These are phyloP conservation scores for Chlorodrepanis virens DNA, from an alignment of 2,113 vertebrate genomes.

Conservation along the genomic window DNA sequence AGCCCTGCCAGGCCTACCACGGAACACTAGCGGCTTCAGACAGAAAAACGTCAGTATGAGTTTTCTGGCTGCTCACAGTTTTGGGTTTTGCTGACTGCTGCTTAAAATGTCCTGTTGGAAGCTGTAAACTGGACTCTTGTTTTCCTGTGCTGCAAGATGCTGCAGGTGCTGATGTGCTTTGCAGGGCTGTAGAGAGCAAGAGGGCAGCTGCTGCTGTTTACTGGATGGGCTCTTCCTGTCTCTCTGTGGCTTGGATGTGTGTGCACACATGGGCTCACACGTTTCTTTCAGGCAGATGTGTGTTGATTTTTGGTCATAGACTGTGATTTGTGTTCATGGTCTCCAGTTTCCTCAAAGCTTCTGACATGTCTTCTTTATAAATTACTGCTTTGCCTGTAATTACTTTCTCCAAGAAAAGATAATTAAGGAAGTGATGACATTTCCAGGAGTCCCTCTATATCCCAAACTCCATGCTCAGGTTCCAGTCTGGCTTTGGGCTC, in stretches of 20 bases:
- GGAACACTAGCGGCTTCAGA: neutral
- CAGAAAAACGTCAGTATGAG: neutral
- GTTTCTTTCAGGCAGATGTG: neutral
- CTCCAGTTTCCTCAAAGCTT: neutral
- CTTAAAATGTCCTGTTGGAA: neutral
- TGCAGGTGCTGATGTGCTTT: neutral
- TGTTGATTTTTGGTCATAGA: neutral
- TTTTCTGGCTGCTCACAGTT: neutral
- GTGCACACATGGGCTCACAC: rapidly evolving
- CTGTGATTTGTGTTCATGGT: neutral
- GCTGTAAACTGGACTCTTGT: neutral
- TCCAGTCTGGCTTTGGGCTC: neutral
- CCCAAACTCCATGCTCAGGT: neutral
- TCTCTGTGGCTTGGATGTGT: neutral
- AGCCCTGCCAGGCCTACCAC: neutral
- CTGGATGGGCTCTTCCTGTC: neutral
- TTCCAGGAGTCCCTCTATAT: neutral
- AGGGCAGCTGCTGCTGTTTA: neutral
- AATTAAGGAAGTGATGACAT: neutral
- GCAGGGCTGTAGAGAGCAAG: neutral
- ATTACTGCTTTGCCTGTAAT: neutral
- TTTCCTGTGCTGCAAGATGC: neutral
- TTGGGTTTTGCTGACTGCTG: neutral
- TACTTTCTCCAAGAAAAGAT: neutral
- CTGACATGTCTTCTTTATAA: neutral